These are phyloP conservation scores for Arctia plantaginis DNA, from an alignment of 2,888 invertebrate genomes.

Conservation along the genomic window DNA sequence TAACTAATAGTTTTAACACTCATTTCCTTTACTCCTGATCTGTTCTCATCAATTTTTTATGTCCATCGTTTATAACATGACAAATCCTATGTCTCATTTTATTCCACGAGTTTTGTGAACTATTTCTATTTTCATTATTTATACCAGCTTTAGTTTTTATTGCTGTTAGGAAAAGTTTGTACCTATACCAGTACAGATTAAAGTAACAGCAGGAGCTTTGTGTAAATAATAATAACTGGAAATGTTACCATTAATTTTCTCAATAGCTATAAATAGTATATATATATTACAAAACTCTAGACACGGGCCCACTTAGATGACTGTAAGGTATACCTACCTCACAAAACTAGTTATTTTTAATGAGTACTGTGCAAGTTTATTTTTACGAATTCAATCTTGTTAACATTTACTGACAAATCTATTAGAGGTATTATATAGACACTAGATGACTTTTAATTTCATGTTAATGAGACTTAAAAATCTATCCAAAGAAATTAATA, in stretches of 20 bases:
- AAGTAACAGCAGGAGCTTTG: not conserved
- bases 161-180: not conserved
- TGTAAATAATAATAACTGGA: not conserved
- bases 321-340: no score
- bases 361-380: no score
- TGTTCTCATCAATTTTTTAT: not conserved
- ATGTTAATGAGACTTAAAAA: no score
- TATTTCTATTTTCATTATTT: not conserved
- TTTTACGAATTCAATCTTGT: no score
- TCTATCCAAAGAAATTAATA: no score
- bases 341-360: no score
- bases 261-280: not conserved
- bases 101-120: not conserved
- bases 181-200: not conserved
- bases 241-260: not conserved
- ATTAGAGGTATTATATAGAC: no score
- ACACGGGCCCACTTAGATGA: no score
- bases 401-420: no score
- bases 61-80: not conserved
- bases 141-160: not conserved
- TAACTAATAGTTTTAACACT: not conserved
- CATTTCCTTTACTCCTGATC: not conserved
- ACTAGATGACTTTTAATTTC: no score
- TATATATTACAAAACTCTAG: no score
- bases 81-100: not conserved